A percentile compares a stretch with the other conserved stretches of the same genome.
These are phyloP conservation scores for Orussus abietinus DNA, from an alignment of 1,140 invertebrate genomes.

Conservation along the genomic window DNA sequence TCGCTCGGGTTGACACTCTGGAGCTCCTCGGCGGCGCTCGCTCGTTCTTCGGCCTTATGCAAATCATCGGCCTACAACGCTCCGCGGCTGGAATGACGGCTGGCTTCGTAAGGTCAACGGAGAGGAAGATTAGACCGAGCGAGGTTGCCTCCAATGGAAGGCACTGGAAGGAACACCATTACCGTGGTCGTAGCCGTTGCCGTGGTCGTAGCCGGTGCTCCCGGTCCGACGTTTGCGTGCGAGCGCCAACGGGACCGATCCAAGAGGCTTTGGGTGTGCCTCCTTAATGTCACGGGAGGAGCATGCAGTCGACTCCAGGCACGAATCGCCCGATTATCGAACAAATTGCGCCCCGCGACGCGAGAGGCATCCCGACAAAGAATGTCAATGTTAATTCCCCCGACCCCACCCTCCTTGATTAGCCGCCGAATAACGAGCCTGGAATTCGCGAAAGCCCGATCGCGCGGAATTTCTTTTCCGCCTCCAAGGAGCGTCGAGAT, in stretches of 20 bases:
- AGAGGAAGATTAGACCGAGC: slow-evolving; percentile 37
- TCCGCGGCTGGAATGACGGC: slow-evolving; percentile 30
- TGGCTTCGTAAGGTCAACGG: slow-evolving; percentile 39
- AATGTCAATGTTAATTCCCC: no score
- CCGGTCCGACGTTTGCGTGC: slow-evolving; percentile 23
- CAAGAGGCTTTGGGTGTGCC: slow-evolving; percentile 32
- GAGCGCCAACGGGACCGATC: slow-evolving; percentile 29
- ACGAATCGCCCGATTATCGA: slow-evolving; percentile 22
- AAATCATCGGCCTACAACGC: slow-evolving; percentile 22
- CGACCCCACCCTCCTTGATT: no score
- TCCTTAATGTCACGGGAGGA: slow-evolving; percentile 40
- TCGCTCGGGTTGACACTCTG: no score
- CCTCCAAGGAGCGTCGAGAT: no score
- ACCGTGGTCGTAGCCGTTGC: slow-evolving; percentile 5
- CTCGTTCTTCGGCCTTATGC: slow-evolving; percentile 37
- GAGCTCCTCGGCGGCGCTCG: no score
- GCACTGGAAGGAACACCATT: no score
- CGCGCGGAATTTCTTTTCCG: no score
- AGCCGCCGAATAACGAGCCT: no score
- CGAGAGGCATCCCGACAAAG: no score
- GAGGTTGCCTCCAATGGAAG: slow-evolving; percentile 4
- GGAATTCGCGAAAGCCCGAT: no score
- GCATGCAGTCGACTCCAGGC: slow-evolving; percentile 5
- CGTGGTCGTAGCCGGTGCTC: slow-evolving; percentile 8
- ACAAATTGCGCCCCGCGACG: slow-evolving; percentile 21